Base-by-base conservation (phyloP, 2,113 vertebrate species). In the Ariopsis seemanni region DNA sequence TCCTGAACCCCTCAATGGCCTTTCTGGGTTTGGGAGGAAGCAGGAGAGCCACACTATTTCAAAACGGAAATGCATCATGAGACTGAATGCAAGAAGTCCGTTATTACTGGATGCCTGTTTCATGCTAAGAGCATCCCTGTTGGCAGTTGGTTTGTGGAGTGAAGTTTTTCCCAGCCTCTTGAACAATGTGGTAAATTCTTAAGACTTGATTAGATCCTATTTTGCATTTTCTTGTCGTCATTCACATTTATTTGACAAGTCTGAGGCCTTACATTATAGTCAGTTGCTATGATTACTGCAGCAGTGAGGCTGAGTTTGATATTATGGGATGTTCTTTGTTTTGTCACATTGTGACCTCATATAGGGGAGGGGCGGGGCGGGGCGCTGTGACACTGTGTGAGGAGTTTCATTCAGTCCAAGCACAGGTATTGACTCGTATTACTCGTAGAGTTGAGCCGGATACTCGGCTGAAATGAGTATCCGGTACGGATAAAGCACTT, bases 251-350 rank as follows among this genome's bases (percentile, higher is more conserved):
- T 85, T n/a, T 20, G 25, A 50, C 34, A 48, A 83, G 57, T 88
- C 58, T 12, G 7, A 85, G 89, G 89, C 91, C 91, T 93, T 91
- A 90, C 92, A 92, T 92, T 92, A 92, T 93, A 94, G 93, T 92
- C 91, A 91, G 93, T 95, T 95, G 90, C 94, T 92, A 94, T 95
- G 94, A 92, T 92, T 92, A 94, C 94, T 89, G 92, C 92, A 93
- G 69, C n/a, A n/a, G 82, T 83, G 50, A 82, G 88, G 85, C 91
- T 89, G 65, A 82, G 85, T 90, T 72, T 77, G 91, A 88, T 94
- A 95, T 95, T 95, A 95, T 95, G 93, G 94, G 92, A 90, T 95
- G 94, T 94, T 94, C 94, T 95, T 95, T 95, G 94, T 95, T 94
- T 95, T 94, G 94, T 94, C 92, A 94, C 92, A 88, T 93, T 92